These are phyloP conservation scores for Tridacna crocea DNA, from an alignment of 2,888 invertebrate species.

Conservation along the genomic window DNA sequence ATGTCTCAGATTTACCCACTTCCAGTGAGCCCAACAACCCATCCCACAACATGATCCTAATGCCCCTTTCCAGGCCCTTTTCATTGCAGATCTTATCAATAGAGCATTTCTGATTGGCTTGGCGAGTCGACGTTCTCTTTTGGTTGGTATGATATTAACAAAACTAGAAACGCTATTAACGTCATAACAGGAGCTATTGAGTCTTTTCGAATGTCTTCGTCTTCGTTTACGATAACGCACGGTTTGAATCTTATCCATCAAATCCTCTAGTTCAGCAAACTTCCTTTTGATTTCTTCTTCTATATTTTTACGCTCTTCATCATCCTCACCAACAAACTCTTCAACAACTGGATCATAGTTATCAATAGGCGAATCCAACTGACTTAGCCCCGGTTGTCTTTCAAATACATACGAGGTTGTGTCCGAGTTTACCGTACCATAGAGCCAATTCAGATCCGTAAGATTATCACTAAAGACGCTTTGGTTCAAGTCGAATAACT, in stretches of 20 bases:
- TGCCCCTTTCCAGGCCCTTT: slow-evolving; percentile 47
- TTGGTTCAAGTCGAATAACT: neutral
- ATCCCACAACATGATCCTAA: slow-evolving; percentile 54
- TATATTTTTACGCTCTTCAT: slow-evolving; percentile 24
- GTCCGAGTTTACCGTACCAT: neutral
- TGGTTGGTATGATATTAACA: slow-evolving; percentile 46
- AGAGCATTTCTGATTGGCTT: slow-evolving; percentile 53
- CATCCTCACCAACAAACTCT: slow-evolving; percentile 7
- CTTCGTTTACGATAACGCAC: slow-evolving; percentile 20
- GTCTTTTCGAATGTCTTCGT: slow-evolving; percentile 20
- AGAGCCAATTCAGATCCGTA: slow-evolving; percentile 7
- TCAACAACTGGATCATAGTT: neutral
- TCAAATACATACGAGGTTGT: neutral
- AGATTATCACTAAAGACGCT: neutral
- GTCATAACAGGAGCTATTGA: slow-evolving; percentile 8
- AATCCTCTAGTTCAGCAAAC: slow-evolving; percentile 42
- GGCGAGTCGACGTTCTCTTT: slow-evolving; percentile 37
- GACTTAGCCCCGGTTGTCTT: slow-evolving; percentile 6
- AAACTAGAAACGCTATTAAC: neutral
- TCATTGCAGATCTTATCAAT: slow-evolving; percentile 46
- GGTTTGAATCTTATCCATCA: slow-evolving; percentile 38
- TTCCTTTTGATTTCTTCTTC: slow-evolving; percentile 49
- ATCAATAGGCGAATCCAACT: neutral
- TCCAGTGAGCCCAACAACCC: slow-evolving; percentile 57
- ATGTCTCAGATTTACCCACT: slow-evolving; percentile 44